phyloP scores from a whole-genome alignment of 1,140 invertebrate genomes.

The Chrysomallon squamiferum region DNA sequence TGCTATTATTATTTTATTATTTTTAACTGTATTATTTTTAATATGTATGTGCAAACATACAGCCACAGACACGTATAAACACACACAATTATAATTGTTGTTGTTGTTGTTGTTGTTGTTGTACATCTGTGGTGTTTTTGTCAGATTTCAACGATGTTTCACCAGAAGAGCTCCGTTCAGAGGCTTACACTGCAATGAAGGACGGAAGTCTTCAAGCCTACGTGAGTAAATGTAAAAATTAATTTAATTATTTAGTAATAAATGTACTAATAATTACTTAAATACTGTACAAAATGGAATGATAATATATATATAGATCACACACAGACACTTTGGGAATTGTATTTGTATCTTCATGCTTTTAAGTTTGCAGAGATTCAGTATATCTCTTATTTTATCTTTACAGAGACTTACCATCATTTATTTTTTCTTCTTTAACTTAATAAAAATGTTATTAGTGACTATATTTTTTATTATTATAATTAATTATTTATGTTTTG shows the following conservation, averaged over 20 bases:
- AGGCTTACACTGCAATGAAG: conserved; percentile 30
- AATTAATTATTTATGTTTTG: no score
- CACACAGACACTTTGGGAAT: not conserved
- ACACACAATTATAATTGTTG: not conserved
- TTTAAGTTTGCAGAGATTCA: not conserved
- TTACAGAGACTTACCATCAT: not conserved
- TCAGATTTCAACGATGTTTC: conserved; percentile 34
- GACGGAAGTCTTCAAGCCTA: conserved; percentile 25
- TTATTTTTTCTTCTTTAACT: no score
- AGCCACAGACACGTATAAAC: not conserved
- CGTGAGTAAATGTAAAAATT: conserved; percentile 14
- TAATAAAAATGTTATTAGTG: no score
- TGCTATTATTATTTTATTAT: not conserved
- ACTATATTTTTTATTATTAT: no score
- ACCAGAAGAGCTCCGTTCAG: conserved; percentile 32
- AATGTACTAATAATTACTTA: not conserved
- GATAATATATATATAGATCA: not conserved
- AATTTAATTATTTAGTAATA: not conserved
- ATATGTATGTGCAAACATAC: no score
- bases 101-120: no score
- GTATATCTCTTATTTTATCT: not conserved
- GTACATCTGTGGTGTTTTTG: conserved; percentile 6
- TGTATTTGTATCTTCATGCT: not conserved
- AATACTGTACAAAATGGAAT: not conserved
- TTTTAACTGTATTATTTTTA: no score